Evolutionary conservation across 2,888 invertebrate genomes (phyloP), one percentile per base, ranked within the genome.

Genomic region (Volucella zonaria): DNA sequence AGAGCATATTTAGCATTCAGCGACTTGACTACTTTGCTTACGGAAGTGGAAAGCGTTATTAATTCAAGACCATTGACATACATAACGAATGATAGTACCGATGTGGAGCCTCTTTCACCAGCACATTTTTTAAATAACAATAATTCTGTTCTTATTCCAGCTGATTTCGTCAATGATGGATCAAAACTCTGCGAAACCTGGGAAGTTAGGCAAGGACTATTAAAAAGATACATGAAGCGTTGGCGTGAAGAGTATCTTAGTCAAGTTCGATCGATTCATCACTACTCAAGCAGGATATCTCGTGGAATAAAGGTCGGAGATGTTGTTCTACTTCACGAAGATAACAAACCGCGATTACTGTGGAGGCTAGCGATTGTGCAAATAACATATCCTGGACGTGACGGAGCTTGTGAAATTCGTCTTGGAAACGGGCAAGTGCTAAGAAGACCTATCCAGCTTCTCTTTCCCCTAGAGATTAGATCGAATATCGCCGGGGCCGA

Each of bases 51-150:
- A 64, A 11, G 68, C 10, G 73, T 86, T 14, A 68, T 86, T 12
- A 82, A 86, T 23, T 75, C 73, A 40, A 71, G 82, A 8, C 80
- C 85, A 10, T 43, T 85, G 10, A 80, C 80, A 2, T 85, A 80
- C 43, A 79, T 64, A n/a, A n/a, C n/a, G n/a, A n/a, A n/a, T n/a
- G n/a, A n/a, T n/a, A n/a, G n/a, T n/a, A 75, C 64, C 31, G 71
- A 83, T 45, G n/a, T 83, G 47, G 66, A 79, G 66, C 70, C 75
- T 23, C 47, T 83, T 45, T 52, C 78, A 56, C 74, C 75, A 61
- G 56, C 66, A 23, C 76, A 66, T 67, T 83, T 78, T 66, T 42
- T 82, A 18, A 74, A 40, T 64, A 83, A 75, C 14, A 67, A 71
- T 71, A 18, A 18, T 18, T 45, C 64, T 45, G 45, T 79, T 73